These are phyloP conservation scores for Furnarius figulus DNA, from an alignment of 2,113 vertebrate species.

Conservation along the genomic window DNA sequence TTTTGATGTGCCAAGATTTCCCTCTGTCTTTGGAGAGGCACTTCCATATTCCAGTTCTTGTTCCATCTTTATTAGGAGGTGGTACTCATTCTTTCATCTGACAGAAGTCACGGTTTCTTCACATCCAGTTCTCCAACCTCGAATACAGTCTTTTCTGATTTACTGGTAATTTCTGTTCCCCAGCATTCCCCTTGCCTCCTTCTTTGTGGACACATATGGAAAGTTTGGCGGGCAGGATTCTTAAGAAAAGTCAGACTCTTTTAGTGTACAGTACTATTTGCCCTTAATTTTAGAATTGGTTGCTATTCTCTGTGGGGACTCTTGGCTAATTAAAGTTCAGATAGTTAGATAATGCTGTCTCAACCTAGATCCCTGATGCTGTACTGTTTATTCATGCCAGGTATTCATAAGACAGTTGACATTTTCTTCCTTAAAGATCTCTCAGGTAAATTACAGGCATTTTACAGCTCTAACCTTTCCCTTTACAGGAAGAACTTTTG, in stretches of 20 bases:
- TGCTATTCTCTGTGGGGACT: neutral
- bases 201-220: neutral
- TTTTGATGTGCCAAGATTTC: neutral
- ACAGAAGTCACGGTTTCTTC: neutral
- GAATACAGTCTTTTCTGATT: neutral
- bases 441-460: conserved; percentile 44
- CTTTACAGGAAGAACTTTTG: conserved; percentile 33
- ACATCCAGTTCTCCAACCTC: neutral
- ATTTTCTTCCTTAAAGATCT: conserved; percentile 51
- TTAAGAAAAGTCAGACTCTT: neutral
- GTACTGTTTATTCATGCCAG: conserved; percentile 38
- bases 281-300: neutral
- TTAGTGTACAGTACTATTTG: neutral
- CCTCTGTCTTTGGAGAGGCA: neutral
- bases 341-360: conserved; percentile 4
- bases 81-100: neutral
- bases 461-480: conserved; percentile 57
- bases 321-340: conserved; percentile 39
- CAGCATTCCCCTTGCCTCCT: neutral
- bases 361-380: neutral
- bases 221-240: neutral
- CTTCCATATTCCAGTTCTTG: neutral
- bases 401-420: conserved; percentile 41
- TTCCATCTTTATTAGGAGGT: neutral
- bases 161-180: neutral